These are phyloP conservation scores for Lonchura striata DNA, from an alignment of 2,113 vertebrate genomes.

Conservation along the genomic window DNA sequence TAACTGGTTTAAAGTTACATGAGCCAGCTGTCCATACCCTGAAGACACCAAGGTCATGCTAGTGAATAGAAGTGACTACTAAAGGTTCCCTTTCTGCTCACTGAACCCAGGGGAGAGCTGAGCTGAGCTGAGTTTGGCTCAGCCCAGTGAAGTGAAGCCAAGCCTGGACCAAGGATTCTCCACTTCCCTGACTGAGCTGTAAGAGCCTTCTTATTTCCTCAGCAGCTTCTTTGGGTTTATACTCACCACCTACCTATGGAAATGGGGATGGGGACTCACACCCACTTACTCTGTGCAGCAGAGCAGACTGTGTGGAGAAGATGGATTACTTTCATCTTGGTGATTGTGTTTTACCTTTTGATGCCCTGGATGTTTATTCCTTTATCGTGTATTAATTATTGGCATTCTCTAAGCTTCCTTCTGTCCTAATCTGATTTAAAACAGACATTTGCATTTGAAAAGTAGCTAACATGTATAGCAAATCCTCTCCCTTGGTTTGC, in stretches of 20 bases:
- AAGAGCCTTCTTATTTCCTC: background rate
- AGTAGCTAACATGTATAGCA: constrained; percentile 45
- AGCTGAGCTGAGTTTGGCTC: background rate
- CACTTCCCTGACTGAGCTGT: background rate
- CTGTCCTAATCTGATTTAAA: constrained; percentile 64
- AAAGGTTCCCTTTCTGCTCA: background rate
- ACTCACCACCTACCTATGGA: background rate
- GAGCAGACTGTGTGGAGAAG: background rate
- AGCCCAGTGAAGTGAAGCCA: background rate
- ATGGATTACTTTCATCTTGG: constrained; percentile 1
- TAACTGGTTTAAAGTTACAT: background rate
- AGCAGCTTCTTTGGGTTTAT: background rate
- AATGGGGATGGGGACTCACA: background rate
- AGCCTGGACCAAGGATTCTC: background rate
- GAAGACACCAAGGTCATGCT: background rate
- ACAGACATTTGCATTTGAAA: constrained; percentile 60
- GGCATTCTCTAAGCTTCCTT: constrained; percentile 42
- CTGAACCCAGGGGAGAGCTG: background rate
- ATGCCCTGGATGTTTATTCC: constrained; percentile 32
- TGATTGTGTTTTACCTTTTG: background rate
- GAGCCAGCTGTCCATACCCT: background rate
- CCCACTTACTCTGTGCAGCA: background rate
- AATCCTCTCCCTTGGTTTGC: constrained; percentile 39
- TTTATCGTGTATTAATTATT: constrained; percentile 52
- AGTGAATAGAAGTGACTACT: background rate